These are phyloP conservation scores for Parauchenoglanis punctatus DNA, from an alignment of 2,797 vertebrate species.

Conservation along the genomic window DNA sequence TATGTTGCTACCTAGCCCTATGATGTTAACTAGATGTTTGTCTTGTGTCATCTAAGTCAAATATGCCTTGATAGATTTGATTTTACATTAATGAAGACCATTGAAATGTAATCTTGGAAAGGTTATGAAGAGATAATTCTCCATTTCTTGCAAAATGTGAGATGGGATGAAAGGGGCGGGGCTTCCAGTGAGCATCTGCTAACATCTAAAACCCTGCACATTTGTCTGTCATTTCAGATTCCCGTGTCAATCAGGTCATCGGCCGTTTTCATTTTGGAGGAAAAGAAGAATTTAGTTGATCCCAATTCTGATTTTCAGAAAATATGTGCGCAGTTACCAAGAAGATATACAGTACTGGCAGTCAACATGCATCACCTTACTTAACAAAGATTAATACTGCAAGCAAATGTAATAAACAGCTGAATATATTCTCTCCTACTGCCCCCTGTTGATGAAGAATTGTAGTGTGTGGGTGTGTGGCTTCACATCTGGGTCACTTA, in stretches of 20 bases:
- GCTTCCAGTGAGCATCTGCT: background rate
- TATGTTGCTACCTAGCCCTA: background rate
- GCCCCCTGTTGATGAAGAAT: constrained; percentile 21
- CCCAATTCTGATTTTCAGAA: background rate
- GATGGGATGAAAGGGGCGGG: background rate
- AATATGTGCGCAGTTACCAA: background rate
- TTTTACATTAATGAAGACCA: background rate
- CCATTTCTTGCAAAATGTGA: background rate
- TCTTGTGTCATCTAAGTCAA: background rate
- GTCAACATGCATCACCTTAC: constrained; percentile 5
- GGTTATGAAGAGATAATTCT: background rate
- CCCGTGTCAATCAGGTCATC: background rate
- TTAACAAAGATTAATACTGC: constrained; percentile 2
- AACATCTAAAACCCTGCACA: background rate
- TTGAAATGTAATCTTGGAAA: background rate
- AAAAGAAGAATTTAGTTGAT: background rate
- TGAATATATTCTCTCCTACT: constrained; percentile 17
- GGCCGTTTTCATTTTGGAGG: too few species aligned
- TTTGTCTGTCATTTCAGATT: background rate
- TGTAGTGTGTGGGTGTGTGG: constrained; percentile 2
- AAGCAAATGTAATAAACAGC: background rate
- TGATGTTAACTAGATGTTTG: background rate
- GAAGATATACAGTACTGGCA: background rate
- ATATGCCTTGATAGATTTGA: background rate
- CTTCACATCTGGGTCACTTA: constrained; percentile 22